Conservation (phyloP, 2,113 vertebrate genomes). For the Calypte anna region DNA sequence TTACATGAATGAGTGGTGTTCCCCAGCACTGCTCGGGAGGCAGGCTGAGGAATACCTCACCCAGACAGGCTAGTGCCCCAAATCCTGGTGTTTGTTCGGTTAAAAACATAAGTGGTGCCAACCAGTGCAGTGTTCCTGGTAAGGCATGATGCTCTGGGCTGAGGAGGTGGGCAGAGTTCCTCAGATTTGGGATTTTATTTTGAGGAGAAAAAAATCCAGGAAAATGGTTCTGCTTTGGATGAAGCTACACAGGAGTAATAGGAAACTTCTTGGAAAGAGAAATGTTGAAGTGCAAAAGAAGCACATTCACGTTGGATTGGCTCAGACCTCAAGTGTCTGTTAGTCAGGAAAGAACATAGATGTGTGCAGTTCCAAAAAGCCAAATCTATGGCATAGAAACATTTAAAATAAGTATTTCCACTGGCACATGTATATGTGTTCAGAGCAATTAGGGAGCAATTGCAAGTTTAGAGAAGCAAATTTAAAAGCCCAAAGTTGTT, state of each 20-base stretch:
- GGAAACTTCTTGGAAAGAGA: background rate
- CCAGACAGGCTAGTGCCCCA: rapidly evolving
- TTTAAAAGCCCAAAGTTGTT: background rate
- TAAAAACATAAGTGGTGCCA: background rate
- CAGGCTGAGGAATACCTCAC: background rate
- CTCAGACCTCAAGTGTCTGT: background rate
- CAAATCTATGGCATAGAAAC: background rate
- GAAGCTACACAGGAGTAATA: background rate
- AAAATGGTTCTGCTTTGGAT: background rate
- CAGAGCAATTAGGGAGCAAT: rapidly evolving
- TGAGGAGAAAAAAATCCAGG: background rate
- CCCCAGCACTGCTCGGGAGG: background rate
- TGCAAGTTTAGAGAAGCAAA: background rate
- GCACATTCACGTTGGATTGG: background rate
- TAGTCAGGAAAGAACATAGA: background rate
- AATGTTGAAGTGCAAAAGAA: background rate
- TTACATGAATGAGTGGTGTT: background rate
- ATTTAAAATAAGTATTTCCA: background rate
- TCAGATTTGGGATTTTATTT: background rate
- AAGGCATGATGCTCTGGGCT: background rate
- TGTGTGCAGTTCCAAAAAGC: background rate
- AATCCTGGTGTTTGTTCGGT: too few species aligned
- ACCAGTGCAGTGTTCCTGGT: background rate
- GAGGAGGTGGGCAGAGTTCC: background rate
- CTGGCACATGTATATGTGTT: too few species aligned